Conservation (phyloP, 53 echinoderm and acorn worm genomes). For the Paracentrotus lividus region DNA sequence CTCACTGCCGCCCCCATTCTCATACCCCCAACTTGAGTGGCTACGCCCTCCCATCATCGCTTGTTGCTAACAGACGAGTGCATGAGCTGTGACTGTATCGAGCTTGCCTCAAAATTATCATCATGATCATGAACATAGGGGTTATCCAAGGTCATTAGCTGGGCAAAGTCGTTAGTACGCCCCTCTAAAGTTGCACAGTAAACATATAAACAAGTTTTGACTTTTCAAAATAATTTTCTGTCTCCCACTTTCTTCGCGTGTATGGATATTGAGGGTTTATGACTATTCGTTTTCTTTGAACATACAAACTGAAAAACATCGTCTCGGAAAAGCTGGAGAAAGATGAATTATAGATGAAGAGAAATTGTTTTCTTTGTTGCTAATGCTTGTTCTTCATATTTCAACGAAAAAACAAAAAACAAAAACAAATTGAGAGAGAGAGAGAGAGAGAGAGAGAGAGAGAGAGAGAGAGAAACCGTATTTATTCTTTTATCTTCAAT, state of each 20-base stretch:
- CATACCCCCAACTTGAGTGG: slow-evolving; percentile 11
- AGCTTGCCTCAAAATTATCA: neutral
- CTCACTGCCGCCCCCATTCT: slow-evolving; percentile 15
- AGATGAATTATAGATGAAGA: neutral
- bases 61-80: slow-evolving; percentile 25
- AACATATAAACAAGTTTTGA: slow-evolving; percentile 22
- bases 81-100: slow-evolving; percentile 13
- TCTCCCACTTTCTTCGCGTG: too few relatives aligned
- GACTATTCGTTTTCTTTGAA: too few relatives aligned
- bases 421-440: too few relatives aligned
- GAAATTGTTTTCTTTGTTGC: too few relatives aligned
- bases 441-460: neutral
- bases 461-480: neutral
- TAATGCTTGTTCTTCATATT: too few relatives aligned
- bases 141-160: slow-evolving; percentile 26
- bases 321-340: neutral
- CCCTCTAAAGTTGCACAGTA: neutral
- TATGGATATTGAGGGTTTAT: too few relatives aligned
- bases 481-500: too few relatives aligned
- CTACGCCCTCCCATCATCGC: slow-evolving; percentile 20
- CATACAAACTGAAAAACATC: neutral
- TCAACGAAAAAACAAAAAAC: too few relatives aligned
- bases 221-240: neutral
- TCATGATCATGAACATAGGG: slow-evolving; percentile 20
- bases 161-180: neutral